Conservation (phyloP, 2,888 invertebrate species). For the Drosophila anomelani region DNA sequence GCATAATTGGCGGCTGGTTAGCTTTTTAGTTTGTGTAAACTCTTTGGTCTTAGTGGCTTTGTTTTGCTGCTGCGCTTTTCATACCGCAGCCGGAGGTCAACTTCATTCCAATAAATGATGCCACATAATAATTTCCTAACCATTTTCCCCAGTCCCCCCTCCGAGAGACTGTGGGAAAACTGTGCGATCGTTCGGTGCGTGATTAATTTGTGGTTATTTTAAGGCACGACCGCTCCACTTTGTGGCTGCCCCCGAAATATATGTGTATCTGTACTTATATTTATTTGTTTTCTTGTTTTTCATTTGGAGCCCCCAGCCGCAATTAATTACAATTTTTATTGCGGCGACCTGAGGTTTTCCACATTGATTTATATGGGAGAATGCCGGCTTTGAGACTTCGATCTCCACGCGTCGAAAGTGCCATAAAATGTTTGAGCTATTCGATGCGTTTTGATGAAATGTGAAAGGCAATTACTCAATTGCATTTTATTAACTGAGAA, state of each 20-base stretch:
- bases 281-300: conserved; percentile 63
- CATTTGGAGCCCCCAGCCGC: conserved; percentile 41
- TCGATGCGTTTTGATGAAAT: conserved; percentile 59
- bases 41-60: conserved; percentile 32
- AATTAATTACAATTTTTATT: conserved; percentile 79
- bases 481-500: conserved; percentile 69
- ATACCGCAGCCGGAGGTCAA: conserved; percentile 17
- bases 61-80: conserved; percentile 34
- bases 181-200: conserved; percentile 42
- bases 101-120: conserved; percentile 11
- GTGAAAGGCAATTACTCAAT: conserved; percentile 73
- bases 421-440: conserved; percentile 72
- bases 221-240: conserved; percentile 50
- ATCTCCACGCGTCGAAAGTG: conserved; percentile 52
- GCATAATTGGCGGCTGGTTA: conserved; percentile 74
- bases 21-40: conserved; percentile 47
- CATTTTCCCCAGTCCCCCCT: neutral
- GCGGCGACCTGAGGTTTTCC: conserved; percentile 61
- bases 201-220: conserved; percentile 78
- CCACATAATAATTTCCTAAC: conserved; percentile 35
- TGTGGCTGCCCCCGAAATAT: conserved; percentile 30
- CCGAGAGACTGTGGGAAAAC: conserved; percentile 31
- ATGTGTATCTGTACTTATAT: conserved; percentile 37
- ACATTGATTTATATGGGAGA: conserved; percentile 74
- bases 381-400: conserved; percentile 38